Base-by-base conservation (phyloP, 2,113 vertebrate species). In the Calcarius ornatus region DNA sequence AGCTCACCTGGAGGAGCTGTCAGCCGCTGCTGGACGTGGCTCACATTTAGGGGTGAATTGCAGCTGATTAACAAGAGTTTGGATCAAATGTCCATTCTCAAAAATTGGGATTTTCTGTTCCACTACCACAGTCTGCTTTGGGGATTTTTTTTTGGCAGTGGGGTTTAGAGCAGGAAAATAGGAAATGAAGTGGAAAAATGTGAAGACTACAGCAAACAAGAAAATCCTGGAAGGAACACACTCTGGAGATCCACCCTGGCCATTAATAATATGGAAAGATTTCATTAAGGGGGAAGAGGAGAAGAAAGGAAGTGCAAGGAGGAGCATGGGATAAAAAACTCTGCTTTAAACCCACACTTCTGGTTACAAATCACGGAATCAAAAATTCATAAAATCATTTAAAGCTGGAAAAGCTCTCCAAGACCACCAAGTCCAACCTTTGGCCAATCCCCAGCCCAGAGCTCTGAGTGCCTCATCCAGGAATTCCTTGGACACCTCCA, bases 241-340 rank as follows among this genome's bases (percentile, higher is more conserved):
- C 33, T 78, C 72, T 72, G 11, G 56, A 64, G 95, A 92, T 83
- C 85, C 92, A 61, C 88, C 92, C 88, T 1, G 1, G 82, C 93
- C 76, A 48, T 95, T 80, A 95, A 95, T 75, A 93, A 88, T 3
- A 65, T 90, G 96, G 95, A 95, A 97, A 96, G 64, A 94, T 90
- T 95, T 95, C 88, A 88, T 90, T 90, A 88, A 88, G 56, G 30
- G 59, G 35, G 64, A 57, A 75, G 73, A 84, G 89, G 43, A 33
- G 15, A 59, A 50, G 43, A 27, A 53, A 66, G 45, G 40, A 15
- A 3, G 18, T 14, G 14, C 42, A 66, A 84, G 81, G 56, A 70
- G 80, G 54, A 37, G 56, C n/a, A 7, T 3, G 4, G 82, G 59
- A 14, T 10, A 6, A 12, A 65, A 69, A 23, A 53, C 5, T 6